Evolutionary conservation across 1,140 invertebrate genomes (phyloP).

Genomic region (Dufourea novaeangliae): DNA sequence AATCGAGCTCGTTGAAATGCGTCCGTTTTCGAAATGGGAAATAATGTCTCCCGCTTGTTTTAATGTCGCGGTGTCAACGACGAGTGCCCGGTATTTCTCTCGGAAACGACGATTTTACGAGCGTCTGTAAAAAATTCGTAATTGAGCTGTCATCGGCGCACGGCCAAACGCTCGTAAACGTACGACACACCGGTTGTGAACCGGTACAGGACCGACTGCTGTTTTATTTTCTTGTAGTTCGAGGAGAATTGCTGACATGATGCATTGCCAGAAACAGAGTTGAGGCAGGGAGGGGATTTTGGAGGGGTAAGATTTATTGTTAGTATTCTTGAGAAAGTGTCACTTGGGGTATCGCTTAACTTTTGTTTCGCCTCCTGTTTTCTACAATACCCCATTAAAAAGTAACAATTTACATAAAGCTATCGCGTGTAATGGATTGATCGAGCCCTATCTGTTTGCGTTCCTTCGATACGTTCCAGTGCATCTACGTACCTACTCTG

Average conservation of each 20-base stretch:
- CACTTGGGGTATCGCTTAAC: no score
- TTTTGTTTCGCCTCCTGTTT: no score
- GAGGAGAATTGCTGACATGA: constrained; percentile 15
- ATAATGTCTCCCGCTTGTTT: not conserved
- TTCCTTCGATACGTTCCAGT: not conserved
- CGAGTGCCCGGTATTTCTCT: not conserved
- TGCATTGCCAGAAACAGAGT: no score
- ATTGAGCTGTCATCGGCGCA: not conserved
- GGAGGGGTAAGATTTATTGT: no score
- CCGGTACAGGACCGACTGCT: no score
- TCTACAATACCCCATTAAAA: no score
- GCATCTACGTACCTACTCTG: not conserved
- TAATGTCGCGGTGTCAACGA: not conserved
- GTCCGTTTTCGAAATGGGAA: not conserved
- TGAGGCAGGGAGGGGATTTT: no score
- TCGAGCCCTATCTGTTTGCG: not conserved
- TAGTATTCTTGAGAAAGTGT: no score
- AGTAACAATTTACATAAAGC: not conserved
- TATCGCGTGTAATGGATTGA: not conserved
- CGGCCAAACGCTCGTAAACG: constrained; percentile 23
- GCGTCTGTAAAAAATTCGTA: constrained; percentile 39
- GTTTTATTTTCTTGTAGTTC: constrained; percentile 7
- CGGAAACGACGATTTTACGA: constrained; percentile 32
- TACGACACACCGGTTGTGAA: not conserved
- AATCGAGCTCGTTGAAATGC: not conserved